These are phyloP conservation scores for Catocala nupta DNA, from an alignment of 2,888 invertebrate genomes.

Conservation along the genomic window DNA sequence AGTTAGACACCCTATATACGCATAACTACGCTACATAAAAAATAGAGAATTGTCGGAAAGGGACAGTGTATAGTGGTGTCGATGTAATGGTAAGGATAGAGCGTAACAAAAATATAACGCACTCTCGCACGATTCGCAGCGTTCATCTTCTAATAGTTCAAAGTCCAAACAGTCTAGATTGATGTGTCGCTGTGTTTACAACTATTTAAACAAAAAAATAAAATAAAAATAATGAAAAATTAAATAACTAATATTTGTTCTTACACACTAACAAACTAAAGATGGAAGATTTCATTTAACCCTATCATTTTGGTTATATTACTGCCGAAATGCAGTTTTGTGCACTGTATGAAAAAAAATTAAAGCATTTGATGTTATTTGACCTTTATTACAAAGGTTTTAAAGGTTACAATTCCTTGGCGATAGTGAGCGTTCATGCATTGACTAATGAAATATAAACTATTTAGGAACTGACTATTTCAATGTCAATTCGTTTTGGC, in stretches of 20 bases:
- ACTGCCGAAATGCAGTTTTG: conserved; percentile 64
- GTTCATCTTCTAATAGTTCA: too few relatives aligned
- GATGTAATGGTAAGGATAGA: too few relatives aligned
- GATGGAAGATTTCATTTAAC: conserved; percentile 70
- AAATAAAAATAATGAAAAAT: conserved; percentile 50
- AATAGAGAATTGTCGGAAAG: too few relatives aligned
- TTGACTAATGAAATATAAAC: conserved; percentile 41
- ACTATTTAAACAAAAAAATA: conserved; percentile 42
- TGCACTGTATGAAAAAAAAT: conserved; percentile 58
- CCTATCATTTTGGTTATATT: conserved; percentile 70
- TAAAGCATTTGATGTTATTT: conserved; percentile 26
- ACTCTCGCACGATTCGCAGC: too few relatives aligned
- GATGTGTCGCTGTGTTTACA: too few relatives aligned
- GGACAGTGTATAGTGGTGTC: too few relatives aligned
- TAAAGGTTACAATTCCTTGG: conserved; percentile 28
- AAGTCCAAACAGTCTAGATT: too few relatives aligned
- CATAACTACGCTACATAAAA: too few relatives aligned
- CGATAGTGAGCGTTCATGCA: conserved; percentile 42
- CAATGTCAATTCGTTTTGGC: conserved; percentile 66
- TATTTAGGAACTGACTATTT: conserved; percentile 57
- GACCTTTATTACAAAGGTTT: conserved; percentile 16
- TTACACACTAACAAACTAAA: conserved; percentile 73
- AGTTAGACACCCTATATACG: too few relatives aligned
- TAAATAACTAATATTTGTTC: conserved; percentile 61
- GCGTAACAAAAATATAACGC: too few relatives aligned